phyloP scores from a whole-genome alignment of 92 coral and sea anemone genomes.

The Parazoanthus darwini region DNA sequence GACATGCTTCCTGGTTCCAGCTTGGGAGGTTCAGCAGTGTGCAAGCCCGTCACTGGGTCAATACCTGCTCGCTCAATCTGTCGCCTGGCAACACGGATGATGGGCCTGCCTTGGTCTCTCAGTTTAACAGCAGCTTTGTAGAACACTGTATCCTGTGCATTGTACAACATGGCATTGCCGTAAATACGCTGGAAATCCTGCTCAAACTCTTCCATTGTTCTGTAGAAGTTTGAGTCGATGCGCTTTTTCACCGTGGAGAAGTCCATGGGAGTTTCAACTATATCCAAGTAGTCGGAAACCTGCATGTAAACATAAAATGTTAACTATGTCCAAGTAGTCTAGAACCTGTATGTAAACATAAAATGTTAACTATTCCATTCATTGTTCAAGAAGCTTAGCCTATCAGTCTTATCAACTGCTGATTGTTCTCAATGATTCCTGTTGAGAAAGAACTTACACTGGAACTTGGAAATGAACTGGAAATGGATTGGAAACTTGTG shows the following conservation, averaged over 20 bases:
- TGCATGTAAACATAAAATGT: constrained; percentile 27
- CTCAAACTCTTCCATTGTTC: constrained; percentile 94
- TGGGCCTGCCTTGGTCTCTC: constrained; percentile 94
- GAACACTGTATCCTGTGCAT: constrained; percentile 94
- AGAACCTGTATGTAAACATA: constrained; percentile 64
- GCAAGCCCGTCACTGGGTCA: constrained; percentile 95
- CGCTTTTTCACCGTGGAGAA: constrained; percentile 84
- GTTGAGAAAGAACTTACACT: too few relatives aligned
- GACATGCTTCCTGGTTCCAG: constrained; percentile 92
- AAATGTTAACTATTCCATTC: not conserved
- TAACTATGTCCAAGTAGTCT: constrained; percentile 88
- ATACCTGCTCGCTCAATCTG: constrained; percentile 95
- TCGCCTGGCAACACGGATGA: constrained; percentile 90
- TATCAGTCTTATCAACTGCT: too few relatives aligned
- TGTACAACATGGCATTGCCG: constrained; percentile 84
- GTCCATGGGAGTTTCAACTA: constrained; percentile 92
- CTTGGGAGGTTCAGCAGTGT: constrained; percentile 87
- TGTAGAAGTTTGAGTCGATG: constrained; percentile 88
- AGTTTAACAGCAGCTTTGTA: constrained; percentile 91
- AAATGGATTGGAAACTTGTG: too few relatives aligned
- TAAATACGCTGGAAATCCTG: constrained; percentile 84
- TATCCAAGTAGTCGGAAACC: constrained; percentile 94
- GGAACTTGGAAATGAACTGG: too few relatives aligned
- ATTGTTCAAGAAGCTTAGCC: too few relatives aligned
- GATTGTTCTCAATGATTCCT: too few relatives aligned